Conservation (phyloP, 1,140 invertebrate species). For the Drosophila takahashii region DNA sequence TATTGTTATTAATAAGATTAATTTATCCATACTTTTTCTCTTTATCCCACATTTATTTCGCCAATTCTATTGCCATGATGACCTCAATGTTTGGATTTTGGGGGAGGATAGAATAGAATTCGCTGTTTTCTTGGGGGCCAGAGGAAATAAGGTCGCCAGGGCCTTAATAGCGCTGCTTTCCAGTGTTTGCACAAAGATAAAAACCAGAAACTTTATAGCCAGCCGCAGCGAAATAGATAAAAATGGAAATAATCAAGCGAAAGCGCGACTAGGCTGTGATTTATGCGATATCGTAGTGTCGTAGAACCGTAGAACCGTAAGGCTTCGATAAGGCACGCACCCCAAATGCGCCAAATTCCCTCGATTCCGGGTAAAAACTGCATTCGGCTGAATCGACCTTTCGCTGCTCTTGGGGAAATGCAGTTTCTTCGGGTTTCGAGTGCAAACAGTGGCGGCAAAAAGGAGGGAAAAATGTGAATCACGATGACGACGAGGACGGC, state of each 20-base stretch:
- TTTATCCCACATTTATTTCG: neutral
- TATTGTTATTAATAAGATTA: too few species aligned
- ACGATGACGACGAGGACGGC: conserved; percentile 23
- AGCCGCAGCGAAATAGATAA: conserved; percentile 73
- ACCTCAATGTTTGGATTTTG: conserved; percentile 3
- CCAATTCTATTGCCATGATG: conserved; percentile 3
- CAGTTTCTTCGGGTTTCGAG: conserved; percentile 48
- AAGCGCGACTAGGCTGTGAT: conserved; percentile 76
- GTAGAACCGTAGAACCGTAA: conserved; percentile 18
- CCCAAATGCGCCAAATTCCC: conserved; percentile 52
- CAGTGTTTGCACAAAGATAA: conserved; percentile 77
- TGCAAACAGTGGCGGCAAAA: conserved; percentile 1
- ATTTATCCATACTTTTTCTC: too few species aligned
- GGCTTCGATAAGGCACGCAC: conserved; percentile 69
- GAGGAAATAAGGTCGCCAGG: conserved; percentile 72
- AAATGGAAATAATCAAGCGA: conserved; percentile 66
- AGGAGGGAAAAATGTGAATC: conserved; percentile 50
- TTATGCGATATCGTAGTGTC: conserved; percentile 73
- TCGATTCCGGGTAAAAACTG: conserved; percentile 4
- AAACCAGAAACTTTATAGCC: conserved; percentile 71
- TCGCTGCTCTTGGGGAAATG: conserved; percentile 34
- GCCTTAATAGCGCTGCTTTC: conserved; percentile 67
- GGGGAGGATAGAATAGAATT: conserved; percentile 33
- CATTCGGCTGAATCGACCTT: conserved; percentile 33
- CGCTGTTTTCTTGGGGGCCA: conserved; percentile 36